Evolutionary conservation across 1,140 invertebrate species (phyloP).

Genomic region (Drosophila rufa): DNA sequence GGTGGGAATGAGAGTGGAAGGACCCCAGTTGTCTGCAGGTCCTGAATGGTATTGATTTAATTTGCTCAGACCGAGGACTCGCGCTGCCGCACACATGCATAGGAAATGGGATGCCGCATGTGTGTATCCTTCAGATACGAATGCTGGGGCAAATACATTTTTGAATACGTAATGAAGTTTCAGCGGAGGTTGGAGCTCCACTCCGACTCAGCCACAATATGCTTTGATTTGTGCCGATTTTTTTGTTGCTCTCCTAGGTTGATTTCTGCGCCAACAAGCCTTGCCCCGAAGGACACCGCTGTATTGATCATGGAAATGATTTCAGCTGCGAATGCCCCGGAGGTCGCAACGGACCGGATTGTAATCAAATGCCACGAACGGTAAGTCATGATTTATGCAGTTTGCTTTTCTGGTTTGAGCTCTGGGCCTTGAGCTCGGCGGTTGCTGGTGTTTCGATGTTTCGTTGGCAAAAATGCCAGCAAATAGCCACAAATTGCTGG

Average conservation of each 20-base stretch:
- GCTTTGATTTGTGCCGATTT: slow-evolving; percentile 57
- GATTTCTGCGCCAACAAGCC: slow-evolving; percentile 90
- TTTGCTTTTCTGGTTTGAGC: slow-evolving; percentile 10
- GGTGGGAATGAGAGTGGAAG: slow-evolving; percentile 20
- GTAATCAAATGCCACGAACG: slow-evolving; percentile 86
- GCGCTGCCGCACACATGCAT: slow-evolving; percentile 22
- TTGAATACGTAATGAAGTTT: slow-evolving; percentile 77
- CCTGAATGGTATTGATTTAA: slow-evolving; percentile 69
- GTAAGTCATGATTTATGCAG: slow-evolving; percentile 86
- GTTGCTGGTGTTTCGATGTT: not conserved
- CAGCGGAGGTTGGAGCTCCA: not conserved
- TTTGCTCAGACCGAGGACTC: slow-evolving; percentile 43
- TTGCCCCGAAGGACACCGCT: slow-evolving; percentile 88
- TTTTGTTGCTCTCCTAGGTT: slow-evolving; percentile 86
- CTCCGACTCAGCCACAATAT: slow-evolving; percentile 49
- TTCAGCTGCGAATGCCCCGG: slow-evolving; percentile 90
- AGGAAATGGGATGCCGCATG: slow-evolving; percentile 28
- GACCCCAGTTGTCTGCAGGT: slow-evolving; percentile 44
- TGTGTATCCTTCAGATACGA: slow-evolving; percentile 42
- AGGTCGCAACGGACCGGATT: slow-evolving; percentile 89
- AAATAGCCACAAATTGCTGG: slow-evolving; percentile 68
- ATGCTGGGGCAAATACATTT: slow-evolving; percentile 59
- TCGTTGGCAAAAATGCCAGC: slow-evolving; percentile 50
- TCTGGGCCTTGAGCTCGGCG: not conserved
- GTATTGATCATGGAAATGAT: slow-evolving; percentile 90